Evolutionary conservation across 2,888 invertebrate genomes (phyloP).

Genomic region (Myathropa florea): DNA sequence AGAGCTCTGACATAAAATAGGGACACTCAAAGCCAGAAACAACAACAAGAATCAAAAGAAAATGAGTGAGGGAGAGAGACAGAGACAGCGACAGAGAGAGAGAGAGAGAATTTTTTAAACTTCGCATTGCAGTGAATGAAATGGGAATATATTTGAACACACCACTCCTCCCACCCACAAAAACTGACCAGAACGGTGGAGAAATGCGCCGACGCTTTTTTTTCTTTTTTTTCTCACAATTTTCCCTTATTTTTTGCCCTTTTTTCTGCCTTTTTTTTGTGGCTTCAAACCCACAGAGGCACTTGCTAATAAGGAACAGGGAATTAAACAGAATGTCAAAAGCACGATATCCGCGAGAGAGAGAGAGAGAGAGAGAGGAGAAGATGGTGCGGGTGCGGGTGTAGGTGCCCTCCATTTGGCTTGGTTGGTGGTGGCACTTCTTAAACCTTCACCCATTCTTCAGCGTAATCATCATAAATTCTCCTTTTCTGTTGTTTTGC

Average conservation of each 20-base stretch:
- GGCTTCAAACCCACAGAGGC: background rate
- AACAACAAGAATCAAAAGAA: slow-evolving; percentile 44
- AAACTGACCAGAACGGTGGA: background rate
- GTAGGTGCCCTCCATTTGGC: background rate
- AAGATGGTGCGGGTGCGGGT: background rate
- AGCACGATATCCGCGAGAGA: background rate
- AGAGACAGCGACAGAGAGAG: background rate
- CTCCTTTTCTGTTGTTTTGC: background rate
- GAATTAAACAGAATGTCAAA: background rate
- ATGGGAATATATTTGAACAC: background rate
- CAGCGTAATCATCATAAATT: background rate
- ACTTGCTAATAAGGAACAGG: slow-evolving; percentile 10
- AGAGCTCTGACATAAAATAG: slow-evolving; percentile 56
- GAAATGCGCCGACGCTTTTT: background rate
- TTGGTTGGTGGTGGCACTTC: no score
- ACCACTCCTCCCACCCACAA: no score
- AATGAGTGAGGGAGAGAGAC: background rate
- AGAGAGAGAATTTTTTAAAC: background rate
- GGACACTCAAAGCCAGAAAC: slow-evolving; percentile 20
- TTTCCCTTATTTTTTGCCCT: background rate
- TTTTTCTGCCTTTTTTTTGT: background rate
- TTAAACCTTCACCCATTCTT: background rate
- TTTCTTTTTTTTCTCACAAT: no score
- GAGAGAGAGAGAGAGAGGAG: background rate
- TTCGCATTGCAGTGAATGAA: background rate